Conservation (phyloP, 2,113 vertebrate species). For the Rutilus rutilus region DNA sequence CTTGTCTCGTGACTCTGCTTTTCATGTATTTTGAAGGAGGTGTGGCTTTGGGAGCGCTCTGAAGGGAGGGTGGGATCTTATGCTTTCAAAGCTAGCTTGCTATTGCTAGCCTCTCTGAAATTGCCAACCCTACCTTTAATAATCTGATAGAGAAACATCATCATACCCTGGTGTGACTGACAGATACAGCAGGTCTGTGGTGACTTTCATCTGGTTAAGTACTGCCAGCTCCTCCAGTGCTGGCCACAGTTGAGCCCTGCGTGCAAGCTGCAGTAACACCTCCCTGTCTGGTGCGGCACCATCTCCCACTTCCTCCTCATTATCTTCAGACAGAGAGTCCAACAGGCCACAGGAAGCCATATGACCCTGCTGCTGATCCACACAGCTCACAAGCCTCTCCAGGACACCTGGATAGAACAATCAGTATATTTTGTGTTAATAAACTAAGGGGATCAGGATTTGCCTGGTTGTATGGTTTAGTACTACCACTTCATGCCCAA, state of each 20-base stretch:
- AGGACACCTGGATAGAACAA: slow-evolving; percentile 64
- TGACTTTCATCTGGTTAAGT: slow-evolving; percentile 88
- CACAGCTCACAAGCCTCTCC: slow-evolving; percentile 77
- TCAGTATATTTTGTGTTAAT: not conserved
- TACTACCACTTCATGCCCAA: not conserved
- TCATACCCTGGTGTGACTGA: slow-evolving; percentile 71
- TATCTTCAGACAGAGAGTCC: slow-evolving; percentile 52
- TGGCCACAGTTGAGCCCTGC: slow-evolving; percentile 88
- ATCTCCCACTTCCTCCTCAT: slow-evolving; percentile 55
- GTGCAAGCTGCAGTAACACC: slow-evolving; percentile 79
- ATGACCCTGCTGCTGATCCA: slow-evolving; percentile 78
- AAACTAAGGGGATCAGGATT: not conserved
- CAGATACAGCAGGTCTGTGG: slow-evolving; percentile 77
- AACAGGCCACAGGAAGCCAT: slow-evolving; percentile 80
- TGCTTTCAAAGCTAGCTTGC: no score
- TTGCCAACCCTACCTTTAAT: not conserved
- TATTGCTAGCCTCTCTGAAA: no score
- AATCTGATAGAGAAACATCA: not conserved
- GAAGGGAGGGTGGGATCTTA: no score
- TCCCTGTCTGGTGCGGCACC: slow-evolving; percentile 60
- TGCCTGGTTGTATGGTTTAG: not conserved
- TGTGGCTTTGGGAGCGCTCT: no score
- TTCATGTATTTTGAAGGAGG: no score
- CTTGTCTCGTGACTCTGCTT: no score
- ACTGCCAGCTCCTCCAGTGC: slow-evolving; percentile 84